These are phyloP conservation scores for Spinibarbus caldwelli DNA, from an alignment of 2,797 vertebrate species.

Conservation along the genomic window DNA sequence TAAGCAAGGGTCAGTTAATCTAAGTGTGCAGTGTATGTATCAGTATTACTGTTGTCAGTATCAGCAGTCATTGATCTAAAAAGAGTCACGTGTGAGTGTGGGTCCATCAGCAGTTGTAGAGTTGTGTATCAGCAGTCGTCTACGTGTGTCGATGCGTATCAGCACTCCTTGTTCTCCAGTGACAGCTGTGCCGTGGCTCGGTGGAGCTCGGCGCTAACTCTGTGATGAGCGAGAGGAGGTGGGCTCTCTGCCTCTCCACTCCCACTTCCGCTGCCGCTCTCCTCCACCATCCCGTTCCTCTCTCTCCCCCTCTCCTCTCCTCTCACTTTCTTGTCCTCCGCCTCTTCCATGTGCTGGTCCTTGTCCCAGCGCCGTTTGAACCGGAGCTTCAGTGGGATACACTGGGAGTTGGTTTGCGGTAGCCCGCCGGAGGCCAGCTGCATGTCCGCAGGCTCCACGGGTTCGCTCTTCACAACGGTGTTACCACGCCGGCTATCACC, in stretches of 20 bases:
- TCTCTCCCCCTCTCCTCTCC: constrained; percentile 63
- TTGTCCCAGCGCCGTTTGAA: constrained; percentile 94
- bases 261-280: constrained; percentile 65
- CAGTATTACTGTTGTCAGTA: constrained; percentile 45
- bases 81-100: constrained; percentile 19
- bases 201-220: constrained; percentile 86
- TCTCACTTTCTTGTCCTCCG: constrained; percentile 58
- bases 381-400: constrained; percentile 91
- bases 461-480: constrained; percentile 73
- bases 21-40: constrained; percentile 23
- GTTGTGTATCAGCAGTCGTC: constrained; percentile 47
- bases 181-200: constrained; percentile 91
- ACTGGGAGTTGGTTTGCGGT: constrained; percentile 67
- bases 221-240: constrained; percentile 71
- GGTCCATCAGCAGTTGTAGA: constrained; percentile 32
- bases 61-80: constrained; percentile 38
- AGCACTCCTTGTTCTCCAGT: constrained; percentile 91
- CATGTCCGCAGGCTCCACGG: constrained; percentile 60
- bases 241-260: constrained; percentile 73
- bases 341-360: constrained; percentile 87
- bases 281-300: constrained; percentile 70
- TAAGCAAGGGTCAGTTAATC: constrained; percentile 25
- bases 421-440: constrained; percentile 60
- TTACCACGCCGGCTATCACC: constrained; percentile 44
- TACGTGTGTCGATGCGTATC: constrained; percentile 63